A percentile compares a stretch with the other conserved stretches of the same genome.
These are phyloP conservation scores for Megaustenia siamemsis DNA, from an alignment of 2,888 invertebrate genomes.

Conservation along the genomic window DNA sequence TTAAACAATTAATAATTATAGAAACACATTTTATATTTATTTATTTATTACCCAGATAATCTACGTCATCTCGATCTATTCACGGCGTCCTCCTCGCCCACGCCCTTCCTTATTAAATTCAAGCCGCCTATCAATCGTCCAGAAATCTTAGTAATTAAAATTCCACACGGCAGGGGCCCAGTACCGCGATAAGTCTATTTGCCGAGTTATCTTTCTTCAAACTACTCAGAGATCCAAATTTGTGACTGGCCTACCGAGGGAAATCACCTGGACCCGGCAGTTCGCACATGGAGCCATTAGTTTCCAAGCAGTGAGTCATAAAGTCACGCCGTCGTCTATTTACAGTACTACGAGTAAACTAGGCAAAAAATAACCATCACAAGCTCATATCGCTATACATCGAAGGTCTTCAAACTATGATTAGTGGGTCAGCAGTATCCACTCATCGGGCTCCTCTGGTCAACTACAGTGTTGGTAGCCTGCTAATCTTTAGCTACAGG, in stretches of 20 bases:
- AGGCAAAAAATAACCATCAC: too few relatives aligned
- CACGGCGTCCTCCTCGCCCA: not conserved
- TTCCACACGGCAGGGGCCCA: not conserved
- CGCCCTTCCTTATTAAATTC: not conserved
- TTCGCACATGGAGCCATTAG: constrained; percentile 10
- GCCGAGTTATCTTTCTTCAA: not conserved
- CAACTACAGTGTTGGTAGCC: too few relatives aligned
- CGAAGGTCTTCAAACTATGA: too few relatives aligned
- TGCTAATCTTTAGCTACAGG: too few relatives aligned
- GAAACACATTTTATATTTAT: too few relatives aligned
- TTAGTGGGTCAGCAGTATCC: too few relatives aligned
- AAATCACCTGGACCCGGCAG: not conserved
- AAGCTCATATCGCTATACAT: too few relatives aligned
- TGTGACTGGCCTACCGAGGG: not conserved
- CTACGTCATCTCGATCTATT: not conserved
- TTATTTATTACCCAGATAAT: too few relatives aligned
- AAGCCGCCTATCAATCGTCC: not conserved
- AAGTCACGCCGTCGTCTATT: not conserved
- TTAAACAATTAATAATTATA: too few relatives aligned
- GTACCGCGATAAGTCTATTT: not conserved
- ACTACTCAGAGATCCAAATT: not conserved
- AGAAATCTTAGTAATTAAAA: constrained; percentile 10
- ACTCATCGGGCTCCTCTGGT: too few relatives aligned
- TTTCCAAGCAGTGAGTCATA: constrained; percentile 13
- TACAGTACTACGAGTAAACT: not conserved